phyloP scores from a whole-genome alignment of 2,888 invertebrate genomes.

The Netelia inedita region DNA sequence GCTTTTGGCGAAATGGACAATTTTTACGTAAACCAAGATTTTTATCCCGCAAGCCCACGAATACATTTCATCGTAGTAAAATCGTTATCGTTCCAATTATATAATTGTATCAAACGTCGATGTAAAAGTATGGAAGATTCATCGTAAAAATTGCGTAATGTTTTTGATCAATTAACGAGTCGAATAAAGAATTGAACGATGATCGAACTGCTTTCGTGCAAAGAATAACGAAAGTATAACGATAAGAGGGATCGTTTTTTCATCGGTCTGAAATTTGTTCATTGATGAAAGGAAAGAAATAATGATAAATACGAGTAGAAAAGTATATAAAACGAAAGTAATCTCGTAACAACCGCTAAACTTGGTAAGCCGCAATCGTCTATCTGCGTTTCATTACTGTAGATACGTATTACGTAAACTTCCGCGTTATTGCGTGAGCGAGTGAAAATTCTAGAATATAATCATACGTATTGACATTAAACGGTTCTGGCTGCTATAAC shows the following conservation, averaged over 20 bases:
- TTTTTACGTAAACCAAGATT: too few species aligned
- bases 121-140: too few species aligned
- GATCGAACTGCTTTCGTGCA: too few species aligned
- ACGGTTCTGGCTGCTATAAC: constrained; percentile 8
- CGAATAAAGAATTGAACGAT: neutral
- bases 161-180: too few species aligned
- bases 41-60: too few species aligned
- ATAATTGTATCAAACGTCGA: too few species aligned
- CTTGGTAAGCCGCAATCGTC: constrained; percentile 49
- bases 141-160: too few species aligned
- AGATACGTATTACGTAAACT: constrained; percentile 48
- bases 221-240: neutral
- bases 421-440: constrained; percentile 60
- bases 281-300: neutral
- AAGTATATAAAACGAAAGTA: constrained; percentile 35
- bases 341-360: constrained; percentile 46
- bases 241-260: neutral
- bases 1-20: too few species aligned
- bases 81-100: neutral
- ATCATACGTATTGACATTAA: constrained; percentile 46
- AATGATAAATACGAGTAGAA: neutral
- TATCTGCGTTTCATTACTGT: constrained; percentile 47
- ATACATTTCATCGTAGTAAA: neutral
- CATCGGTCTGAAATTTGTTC: neutral
- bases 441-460: constrained; percentile 55